Evolutionary conservation across 2,888 invertebrate genomes (phyloP).

Genomic region (Cephus nigrinus): DNA sequence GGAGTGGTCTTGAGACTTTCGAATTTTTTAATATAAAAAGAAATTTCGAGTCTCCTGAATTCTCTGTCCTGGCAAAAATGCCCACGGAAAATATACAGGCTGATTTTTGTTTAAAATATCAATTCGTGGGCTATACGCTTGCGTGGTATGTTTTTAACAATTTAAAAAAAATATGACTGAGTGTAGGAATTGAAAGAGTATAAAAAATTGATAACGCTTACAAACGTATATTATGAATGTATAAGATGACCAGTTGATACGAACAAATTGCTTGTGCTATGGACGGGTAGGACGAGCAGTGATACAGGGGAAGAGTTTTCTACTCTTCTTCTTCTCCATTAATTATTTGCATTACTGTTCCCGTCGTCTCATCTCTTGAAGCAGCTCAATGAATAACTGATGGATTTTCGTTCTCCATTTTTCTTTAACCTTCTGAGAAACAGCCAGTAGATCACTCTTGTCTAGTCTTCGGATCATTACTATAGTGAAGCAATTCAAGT

Average conservation of each 20-base stretch:
- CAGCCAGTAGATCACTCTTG: not conserved
- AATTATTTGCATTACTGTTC: not conserved
- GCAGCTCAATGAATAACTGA: not conserved
- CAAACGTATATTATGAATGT: not conserved
- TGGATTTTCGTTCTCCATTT: not conserved
- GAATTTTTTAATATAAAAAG: not conserved
- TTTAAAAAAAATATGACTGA: slow-evolving; percentile 16
- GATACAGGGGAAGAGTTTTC: slow-evolving; percentile 23
- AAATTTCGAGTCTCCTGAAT: not conserved
- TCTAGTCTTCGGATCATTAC: not conserved
- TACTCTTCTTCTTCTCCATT: slow-evolving; percentile 4
- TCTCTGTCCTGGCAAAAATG: not conserved
- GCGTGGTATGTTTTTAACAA: slow-evolving; percentile 16
- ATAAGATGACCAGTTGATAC: not conserved
- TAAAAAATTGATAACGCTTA: not conserved
- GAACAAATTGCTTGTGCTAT: slow-evolving; percentile 52
- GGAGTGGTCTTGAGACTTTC: not conserved
- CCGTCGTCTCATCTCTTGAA: too few relatives aligned
- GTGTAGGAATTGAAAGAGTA: not conserved
- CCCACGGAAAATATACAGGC: not conserved
- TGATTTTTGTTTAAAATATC: not conserved
- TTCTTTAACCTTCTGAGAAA: not conserved
- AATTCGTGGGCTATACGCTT: not conserved
- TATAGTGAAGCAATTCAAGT: not conserved
- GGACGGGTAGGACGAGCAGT: slow-evolving; percentile 47